These are phyloP conservation scores for Alviniconcha strummeri DNA, from an alignment of 2,888 invertebrate genomes.

Conservation along the genomic window DNA sequence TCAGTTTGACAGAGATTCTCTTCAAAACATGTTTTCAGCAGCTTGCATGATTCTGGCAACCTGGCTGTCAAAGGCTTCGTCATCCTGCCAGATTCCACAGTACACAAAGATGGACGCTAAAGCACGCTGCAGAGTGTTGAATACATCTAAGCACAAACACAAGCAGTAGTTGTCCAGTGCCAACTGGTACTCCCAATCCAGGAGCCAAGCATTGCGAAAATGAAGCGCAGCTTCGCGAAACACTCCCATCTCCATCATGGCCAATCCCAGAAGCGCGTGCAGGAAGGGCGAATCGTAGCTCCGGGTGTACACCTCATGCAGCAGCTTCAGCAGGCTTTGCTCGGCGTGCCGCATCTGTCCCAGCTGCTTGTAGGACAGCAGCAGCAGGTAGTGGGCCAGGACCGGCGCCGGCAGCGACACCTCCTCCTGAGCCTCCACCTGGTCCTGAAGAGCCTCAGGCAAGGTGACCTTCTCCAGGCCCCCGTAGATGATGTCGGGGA, in stretches of 20 bases:
- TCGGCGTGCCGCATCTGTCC: constrained; percentile 61
- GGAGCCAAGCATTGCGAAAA: constrained; percentile 60
- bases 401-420: constrained; percentile 65
- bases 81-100: constrained; percentile 45
- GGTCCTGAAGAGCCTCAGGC: constrained; percentile 69
- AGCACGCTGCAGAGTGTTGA: constrained; percentile 51
- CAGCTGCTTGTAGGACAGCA: constrained; percentile 67
- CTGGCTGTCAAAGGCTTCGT: constrained; percentile 38
- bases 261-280: constrained; percentile 68
- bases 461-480: constrained; percentile 71
- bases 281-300: constrained; percentile 59
- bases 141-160: constrained; percentile 57
- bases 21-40: constrained; percentile 25
- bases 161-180: constrained; percentile 67
- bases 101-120: constrained; percentile 52
- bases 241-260: constrained; percentile 67
- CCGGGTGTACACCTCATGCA: constrained; percentile 54
- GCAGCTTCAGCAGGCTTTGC: constrained; percentile 57
- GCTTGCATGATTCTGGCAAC: constrained; percentile 37
- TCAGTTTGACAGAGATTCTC: neutral
- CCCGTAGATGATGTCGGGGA: constrained; percentile 58
- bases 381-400: constrained; percentile 65
- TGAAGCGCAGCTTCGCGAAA: constrained; percentile 66
- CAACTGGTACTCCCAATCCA: constrained; percentile 63
- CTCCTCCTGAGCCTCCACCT: constrained; percentile 69